Evolutionary conservation across 1,140 invertebrate genomes (phyloP).

Genomic region (Wasmannia auropunctata): DNA sequence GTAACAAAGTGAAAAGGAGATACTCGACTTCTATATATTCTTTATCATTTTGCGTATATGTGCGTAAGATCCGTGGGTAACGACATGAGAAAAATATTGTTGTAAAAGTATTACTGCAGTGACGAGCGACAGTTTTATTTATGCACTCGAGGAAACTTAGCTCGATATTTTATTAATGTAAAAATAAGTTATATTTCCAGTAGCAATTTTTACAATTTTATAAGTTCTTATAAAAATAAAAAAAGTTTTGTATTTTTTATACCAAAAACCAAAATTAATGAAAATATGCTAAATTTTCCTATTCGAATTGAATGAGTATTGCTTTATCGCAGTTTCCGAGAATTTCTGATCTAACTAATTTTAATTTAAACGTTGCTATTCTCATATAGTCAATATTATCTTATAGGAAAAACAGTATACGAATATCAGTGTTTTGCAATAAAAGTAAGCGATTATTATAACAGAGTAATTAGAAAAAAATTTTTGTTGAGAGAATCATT

Average conservation of each 20-base stretch:
- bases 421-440: neutral
- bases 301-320: neutral
- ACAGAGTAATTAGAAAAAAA: neutral
- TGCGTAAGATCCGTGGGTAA: neutral
- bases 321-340: neutral
- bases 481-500: neutral
- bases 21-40: neutral
- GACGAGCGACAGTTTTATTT: neutral
- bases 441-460: neutral
- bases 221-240: too few relatives aligned
- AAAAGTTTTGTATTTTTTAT: too few relatives aligned
- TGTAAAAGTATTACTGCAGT: neutral
- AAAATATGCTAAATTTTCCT: too few relatives aligned
- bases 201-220: too few relatives aligned
- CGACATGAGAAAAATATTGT: neutral
- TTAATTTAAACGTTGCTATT: neutral
- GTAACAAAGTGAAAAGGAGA: neutral
- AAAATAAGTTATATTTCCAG: too few relatives aligned
- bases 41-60: neutral
- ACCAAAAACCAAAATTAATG: too few relatives aligned
- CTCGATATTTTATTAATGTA: too few relatives aligned
- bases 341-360: neutral
- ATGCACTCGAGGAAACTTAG: too few relatives aligned
- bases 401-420: too few relatives aligned
- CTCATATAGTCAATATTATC: neutral